A percentile compares a stretch with the other conserved stretches of the same genome.
Evolutionary conservation across 1,140 invertebrate genomes (phyloP).

Genomic region (Penaeus chinensis): DNA sequence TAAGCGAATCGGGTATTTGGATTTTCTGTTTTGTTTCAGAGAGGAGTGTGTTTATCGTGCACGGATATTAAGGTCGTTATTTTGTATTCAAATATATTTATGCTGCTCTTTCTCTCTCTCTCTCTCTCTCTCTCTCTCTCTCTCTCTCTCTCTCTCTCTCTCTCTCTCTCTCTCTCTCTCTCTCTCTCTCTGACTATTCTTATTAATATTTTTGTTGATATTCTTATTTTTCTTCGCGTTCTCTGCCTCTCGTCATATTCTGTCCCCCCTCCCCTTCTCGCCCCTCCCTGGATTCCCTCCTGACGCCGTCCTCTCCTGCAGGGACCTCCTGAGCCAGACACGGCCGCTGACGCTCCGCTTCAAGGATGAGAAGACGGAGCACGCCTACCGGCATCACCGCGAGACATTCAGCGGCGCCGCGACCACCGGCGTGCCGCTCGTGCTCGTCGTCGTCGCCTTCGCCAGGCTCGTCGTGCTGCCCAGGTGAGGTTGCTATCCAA

Average conservation of each 20-base stretch:
- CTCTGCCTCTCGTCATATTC: neutral
- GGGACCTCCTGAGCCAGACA: slow-evolving; percentile 77
- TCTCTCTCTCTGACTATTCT: neutral
- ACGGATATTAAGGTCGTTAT: too few species aligned
- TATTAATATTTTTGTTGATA: neutral
- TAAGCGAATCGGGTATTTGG: too few species aligned
- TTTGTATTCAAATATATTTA: too few species aligned
- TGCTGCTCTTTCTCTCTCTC: neutral
- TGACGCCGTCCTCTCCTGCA: neutral
- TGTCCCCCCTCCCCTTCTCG: neutral
- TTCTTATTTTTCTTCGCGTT: neutral
- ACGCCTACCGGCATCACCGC: slow-evolving; percentile 75
- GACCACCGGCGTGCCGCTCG: slow-evolving; percentile 64
- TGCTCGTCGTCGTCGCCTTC: slow-evolving; percentile 65
- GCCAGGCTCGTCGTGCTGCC: slow-evolving; percentile 71
- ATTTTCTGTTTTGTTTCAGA: too few species aligned
- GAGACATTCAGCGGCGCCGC: slow-evolving; percentile 70
- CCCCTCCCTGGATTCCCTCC: slow-evolving; percentile 36
- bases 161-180: slow-evolving; percentile 11
- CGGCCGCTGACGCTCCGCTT: slow-evolving; percentile 77
- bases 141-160: neutral
- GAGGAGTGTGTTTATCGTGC: too few species aligned
- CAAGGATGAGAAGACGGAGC: slow-evolving; percentile 75
- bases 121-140: neutral
- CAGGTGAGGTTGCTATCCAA: slow-evolving; percentile 67